phyloP scores from a whole-genome alignment of 2,888 invertebrate genomes.

The Brachyptera putata region DNA sequence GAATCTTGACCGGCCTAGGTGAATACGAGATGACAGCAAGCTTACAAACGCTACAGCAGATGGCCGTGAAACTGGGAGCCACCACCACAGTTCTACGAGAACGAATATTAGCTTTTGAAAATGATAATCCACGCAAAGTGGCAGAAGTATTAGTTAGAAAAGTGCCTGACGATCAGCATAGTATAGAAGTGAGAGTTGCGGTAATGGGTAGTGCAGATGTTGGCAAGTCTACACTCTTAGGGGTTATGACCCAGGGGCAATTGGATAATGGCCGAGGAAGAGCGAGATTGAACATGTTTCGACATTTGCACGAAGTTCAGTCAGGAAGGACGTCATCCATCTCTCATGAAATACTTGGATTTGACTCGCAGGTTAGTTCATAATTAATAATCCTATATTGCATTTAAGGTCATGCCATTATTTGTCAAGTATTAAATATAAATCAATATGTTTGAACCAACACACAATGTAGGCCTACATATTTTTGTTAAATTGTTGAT shows the following conservation, averaged over 20 bases:
- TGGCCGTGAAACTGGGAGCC: conserved; percentile 86
- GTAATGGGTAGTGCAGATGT: conserved; percentile 94
- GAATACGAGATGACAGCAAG: conserved; percentile 83
- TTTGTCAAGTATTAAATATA: no score
- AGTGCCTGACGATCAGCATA: conserved; percentile 79
- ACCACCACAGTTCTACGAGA: conserved; percentile 70
- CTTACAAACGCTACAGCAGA: conserved; percentile 75
- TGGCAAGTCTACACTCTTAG: conserved; percentile 94
- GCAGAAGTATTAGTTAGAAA: conserved; percentile 47
- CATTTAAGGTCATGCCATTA: no score
- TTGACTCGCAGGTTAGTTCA: conserved; percentile 64
- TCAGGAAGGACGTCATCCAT: conserved; percentile 89
- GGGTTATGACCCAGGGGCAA: conserved; percentile 93
- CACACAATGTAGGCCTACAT: no score
- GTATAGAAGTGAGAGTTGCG: conserved; percentile 85
- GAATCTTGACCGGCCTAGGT: conserved; percentile 78
- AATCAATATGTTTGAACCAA: no score
- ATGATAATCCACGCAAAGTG: conserved; percentile 33
- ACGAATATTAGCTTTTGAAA: conserved; percentile 48
- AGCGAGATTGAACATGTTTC: conserved; percentile 91
- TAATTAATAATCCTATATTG: no score
- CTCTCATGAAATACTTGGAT: conserved; percentile 94
- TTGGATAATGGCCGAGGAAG: conserved; percentile 93
- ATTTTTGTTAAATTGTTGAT: no score
- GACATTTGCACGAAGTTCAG: conserved; percentile 43